phyloP scores from a whole-genome alignment of 2,113 vertebrate genomes.

The Cyprinodon tularosa region DNA sequence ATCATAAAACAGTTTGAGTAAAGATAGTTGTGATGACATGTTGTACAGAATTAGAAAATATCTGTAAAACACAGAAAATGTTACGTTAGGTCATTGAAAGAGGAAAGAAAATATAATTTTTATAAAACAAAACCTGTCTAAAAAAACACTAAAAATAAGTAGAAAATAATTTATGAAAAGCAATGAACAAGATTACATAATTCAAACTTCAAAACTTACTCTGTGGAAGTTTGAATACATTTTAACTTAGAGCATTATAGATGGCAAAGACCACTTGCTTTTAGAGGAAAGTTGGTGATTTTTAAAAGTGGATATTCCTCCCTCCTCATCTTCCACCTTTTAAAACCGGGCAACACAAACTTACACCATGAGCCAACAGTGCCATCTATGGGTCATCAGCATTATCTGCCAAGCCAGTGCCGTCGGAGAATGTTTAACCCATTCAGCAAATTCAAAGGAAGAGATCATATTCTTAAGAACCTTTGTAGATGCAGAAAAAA shows the following conservation, averaged over 20 bases:
- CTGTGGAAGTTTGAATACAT: conserved; percentile 80
- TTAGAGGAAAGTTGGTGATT: conserved; percentile 78
- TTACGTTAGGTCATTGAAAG: conserved; percentile 63
- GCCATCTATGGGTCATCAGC: conserved; percentile 77
- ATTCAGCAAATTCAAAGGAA: conserved; percentile 72
- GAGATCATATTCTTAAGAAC: conserved; percentile 76
- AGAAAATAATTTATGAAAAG: not conserved
- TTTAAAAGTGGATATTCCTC: conserved; percentile 54
- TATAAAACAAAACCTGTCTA: not conserved
- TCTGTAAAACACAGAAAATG: conserved; percentile 59
- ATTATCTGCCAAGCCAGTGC: conserved; percentile 21
- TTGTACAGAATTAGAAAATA: not conserved
- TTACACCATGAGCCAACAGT: conserved; percentile 80
- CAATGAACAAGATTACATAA: not conserved
- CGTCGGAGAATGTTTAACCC: conserved; percentile 55
- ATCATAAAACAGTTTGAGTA: not conserved
- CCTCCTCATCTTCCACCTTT: conserved; percentile 28
- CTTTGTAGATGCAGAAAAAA: conserved; percentile 64
- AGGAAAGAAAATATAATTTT: too few species aligned
- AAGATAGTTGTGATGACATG: not conserved
- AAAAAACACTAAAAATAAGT: not conserved
- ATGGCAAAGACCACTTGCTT: conserved; percentile 81
- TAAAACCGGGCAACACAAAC: conserved; percentile 20
- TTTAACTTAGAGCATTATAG: conserved; percentile 82
- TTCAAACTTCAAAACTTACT: conserved; percentile 69